Conservation (phyloP, 2,113 vertebrate genomes). For the Rissa tridactyla region DNA sequence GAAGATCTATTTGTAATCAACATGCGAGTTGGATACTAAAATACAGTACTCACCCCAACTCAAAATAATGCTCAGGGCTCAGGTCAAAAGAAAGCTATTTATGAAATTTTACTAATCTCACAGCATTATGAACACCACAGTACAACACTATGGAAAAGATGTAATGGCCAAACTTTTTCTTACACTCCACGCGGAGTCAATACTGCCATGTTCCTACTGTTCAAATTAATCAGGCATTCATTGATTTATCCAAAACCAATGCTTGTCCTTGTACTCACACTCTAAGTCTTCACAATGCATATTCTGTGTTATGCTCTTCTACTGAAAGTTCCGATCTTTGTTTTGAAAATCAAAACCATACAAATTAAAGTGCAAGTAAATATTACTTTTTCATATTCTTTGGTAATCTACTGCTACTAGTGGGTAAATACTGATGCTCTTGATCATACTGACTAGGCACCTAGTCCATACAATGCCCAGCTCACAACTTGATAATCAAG, state of each 20-base stretch:
- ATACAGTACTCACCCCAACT: neutral
- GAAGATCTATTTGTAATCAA: neutral
- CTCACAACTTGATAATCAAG: neutral
- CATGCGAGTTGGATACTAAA: neutral
- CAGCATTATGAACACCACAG: neutral
- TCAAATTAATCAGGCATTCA: neutral
- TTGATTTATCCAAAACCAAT: neutral
- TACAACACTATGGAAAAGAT: neutral
- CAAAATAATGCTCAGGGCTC: neutral
- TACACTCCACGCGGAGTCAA: neutral
- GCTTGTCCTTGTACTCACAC: neutral
- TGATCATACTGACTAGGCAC: neutral
- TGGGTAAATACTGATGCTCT: neutral
- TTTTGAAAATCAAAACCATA: neutral
- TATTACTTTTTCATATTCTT: neutral
- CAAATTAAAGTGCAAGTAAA: neutral
- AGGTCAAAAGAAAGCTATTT: neutral
- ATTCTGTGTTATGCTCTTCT: neutral
- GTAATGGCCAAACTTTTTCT: neutral
- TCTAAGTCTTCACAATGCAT: rapidly evolving
- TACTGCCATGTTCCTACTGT: neutral
- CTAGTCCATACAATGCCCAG: neutral
- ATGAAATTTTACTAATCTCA: neutral
- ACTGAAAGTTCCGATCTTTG: neutral
- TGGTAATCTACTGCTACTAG: neutral